These are phyloP conservation scores for Metacarcinus magister DNA, from an alignment of 2,888 invertebrate species.

Conservation along the genomic window DNA sequence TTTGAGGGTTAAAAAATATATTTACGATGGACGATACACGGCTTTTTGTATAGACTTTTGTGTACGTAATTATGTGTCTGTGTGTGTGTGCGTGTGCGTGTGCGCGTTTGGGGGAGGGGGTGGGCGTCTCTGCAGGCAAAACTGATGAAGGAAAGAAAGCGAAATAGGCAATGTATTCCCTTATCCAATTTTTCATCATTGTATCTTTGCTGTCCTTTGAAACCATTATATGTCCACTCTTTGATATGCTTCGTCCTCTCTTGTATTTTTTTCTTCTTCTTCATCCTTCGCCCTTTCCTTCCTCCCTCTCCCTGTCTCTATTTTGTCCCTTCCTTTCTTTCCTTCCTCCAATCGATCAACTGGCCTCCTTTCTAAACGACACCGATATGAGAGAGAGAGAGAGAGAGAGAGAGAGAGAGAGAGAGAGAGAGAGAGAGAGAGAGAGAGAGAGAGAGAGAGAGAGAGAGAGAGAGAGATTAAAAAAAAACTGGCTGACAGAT, in stretches of 20 bases:
- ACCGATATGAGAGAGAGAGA: background rate
- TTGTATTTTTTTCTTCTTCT: background rate
- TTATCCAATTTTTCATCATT: background rate
- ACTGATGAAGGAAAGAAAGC: background rate
- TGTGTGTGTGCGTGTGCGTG: background rate
- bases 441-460: slow-evolving; percentile 1
- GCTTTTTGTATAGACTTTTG: background rate
- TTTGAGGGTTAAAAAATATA: background rate
- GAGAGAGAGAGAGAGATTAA: background rate
- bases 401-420: slow-evolving; percentile 43
- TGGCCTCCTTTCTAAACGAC: background rate
- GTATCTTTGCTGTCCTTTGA: background rate
- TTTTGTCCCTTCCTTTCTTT: background rate
- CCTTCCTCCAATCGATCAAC: background rate
- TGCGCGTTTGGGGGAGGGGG: background rate
- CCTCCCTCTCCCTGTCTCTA: background rate
- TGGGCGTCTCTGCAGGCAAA: background rate
- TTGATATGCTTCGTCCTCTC: background rate
- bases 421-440: slow-evolving; percentile 56
- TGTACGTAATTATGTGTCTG: background rate
- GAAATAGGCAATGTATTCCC: background rate
- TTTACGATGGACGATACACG: background rate
- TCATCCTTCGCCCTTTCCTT: background rate
- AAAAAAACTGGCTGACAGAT: background rate
- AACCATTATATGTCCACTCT: background rate